These are phyloP conservation scores for Listronotus oregonensis DNA, from an alignment of 1,140 invertebrate genomes.

Conservation along the genomic window DNA sequence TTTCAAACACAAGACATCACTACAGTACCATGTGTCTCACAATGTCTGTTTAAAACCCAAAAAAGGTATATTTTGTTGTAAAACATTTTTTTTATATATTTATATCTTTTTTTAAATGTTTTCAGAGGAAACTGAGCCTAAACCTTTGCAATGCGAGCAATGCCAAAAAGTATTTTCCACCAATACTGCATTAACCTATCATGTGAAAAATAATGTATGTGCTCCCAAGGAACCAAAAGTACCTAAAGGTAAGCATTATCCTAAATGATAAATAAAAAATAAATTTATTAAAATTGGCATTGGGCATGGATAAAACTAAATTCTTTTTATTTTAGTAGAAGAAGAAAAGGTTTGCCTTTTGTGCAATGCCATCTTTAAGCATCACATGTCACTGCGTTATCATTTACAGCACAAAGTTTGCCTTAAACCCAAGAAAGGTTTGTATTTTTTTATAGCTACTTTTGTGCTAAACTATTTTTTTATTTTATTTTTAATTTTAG, in stretches of 20 bases:
- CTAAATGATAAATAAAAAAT: too few species aligned
- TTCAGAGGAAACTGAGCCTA: constrained; percentile 12
- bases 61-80: constrained; percentile 10
- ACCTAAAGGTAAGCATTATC: constrained; percentile 21
- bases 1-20: constrained; percentile 19
- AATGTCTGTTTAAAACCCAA: constrained; percentile 29
- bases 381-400: constrained; percentile 13
- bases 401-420: constrained; percentile 22
- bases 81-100: background rate
- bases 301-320: too few species aligned
- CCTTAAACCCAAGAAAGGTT: constrained; percentile 18
- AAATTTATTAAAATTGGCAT: too few species aligned
- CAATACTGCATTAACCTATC: constrained; percentile 8
- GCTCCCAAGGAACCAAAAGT: constrained; percentile 4
- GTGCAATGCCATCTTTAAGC: constrained; percentile 20
- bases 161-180: constrained; percentile 25
- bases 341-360: constrained; percentile 3
- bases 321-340: background rate
- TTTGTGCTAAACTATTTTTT: background rate
- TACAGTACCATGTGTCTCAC: constrained; percentile 20
- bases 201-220: constrained; percentile 19
- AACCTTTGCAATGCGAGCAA: constrained; percentile 17
- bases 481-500: constrained; percentile 1
- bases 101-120: background rate
- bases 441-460: background rate